A percentile compares a stretch with the other conserved stretches of the same genome.
Conservation (phyloP, 1,140 invertebrate species). For the Calycopis cecrops region DNA sequence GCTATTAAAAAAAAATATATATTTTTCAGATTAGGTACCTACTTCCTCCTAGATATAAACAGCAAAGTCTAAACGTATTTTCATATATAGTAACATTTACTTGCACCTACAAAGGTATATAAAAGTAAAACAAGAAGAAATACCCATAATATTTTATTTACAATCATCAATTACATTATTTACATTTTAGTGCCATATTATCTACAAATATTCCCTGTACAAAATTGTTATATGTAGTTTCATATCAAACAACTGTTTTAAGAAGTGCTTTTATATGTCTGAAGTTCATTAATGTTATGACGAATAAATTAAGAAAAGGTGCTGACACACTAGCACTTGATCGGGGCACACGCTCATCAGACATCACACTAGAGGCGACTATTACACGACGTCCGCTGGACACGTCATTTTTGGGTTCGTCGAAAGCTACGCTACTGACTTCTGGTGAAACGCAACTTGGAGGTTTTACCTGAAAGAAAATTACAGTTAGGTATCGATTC, state of each 20-base stretch:
- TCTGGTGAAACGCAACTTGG: conserved; percentile 53
- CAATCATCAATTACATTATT: conserved; percentile 3
- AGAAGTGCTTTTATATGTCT: background rate
- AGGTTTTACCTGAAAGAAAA: conserved; percentile 40
- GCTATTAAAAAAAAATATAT: too few relatives aligned
- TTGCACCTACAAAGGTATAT: too few relatives aligned
- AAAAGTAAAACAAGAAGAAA: background rate
- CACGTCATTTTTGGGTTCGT: conserved; percentile 53
- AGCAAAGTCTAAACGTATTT: too few relatives aligned
- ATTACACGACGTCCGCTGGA: conserved; percentile 68
- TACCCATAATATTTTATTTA: conserved; percentile 6
- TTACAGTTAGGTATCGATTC: too few relatives aligned
- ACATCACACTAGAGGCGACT: conserved; percentile 78
- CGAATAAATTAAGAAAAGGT: background rate
- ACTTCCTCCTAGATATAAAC: too few relatives aligned
- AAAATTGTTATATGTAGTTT: background rate
- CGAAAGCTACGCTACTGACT: conserved; percentile 57
- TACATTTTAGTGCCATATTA: conserved; percentile 7
- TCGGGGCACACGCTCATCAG: conserved; percentile 72
- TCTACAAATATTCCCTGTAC: conserved; percentile 8
- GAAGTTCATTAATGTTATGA: background rate
- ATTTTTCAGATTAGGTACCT: too few relatives aligned
- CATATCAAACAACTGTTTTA: background rate
- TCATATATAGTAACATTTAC: too few relatives aligned
- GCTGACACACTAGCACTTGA: conserved; percentile 34